Evolutionary conservation across 1,140 invertebrate genomes (phyloP).

Genomic region (Harpegnathos saltator): DNA sequence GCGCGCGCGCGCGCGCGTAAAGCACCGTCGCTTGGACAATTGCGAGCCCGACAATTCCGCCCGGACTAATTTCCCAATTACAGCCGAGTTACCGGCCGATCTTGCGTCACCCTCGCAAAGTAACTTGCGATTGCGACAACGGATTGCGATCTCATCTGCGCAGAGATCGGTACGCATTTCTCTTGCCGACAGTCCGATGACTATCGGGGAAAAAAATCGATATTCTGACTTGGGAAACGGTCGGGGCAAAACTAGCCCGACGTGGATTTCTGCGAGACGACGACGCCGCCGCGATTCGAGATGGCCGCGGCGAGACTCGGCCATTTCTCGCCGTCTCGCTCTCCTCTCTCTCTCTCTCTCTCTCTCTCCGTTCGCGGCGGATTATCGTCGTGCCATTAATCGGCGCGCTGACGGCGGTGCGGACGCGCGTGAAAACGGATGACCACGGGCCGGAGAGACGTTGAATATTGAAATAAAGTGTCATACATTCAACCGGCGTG

Average conservation of each 20-base stretch:
- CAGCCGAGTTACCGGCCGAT: constrained; percentile 3
- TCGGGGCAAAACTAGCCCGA: too few species aligned
- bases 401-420: not conserved
- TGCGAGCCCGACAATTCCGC: constrained; percentile 34
- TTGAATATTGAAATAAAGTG: constrained; percentile 57
- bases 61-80: constrained; percentile 56
- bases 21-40: constrained; percentile 16
- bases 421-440: not conserved
- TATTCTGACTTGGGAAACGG: too few species aligned
- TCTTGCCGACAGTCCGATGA: too few species aligned
- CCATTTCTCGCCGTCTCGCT: not conserved
- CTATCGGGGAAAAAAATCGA: too few species aligned
- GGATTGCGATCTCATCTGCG: not conserved
- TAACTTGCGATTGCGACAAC: constrained; percentile 1
- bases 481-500: constrained; percentile 32
- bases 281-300: too few species aligned
- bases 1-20: constrained; percentile 1
- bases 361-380: too few species aligned
- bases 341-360: not conserved
- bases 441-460: constrained; percentile 6
- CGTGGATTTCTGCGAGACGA: too few species aligned
- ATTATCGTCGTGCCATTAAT: constrained; percentile 12
- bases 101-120: not conserved
- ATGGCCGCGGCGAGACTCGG: too few species aligned
- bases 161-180: too few species aligned